Conservation (phyloP, 2,888 invertebrate genomes). For the Nomada lathburiana region DNA sequence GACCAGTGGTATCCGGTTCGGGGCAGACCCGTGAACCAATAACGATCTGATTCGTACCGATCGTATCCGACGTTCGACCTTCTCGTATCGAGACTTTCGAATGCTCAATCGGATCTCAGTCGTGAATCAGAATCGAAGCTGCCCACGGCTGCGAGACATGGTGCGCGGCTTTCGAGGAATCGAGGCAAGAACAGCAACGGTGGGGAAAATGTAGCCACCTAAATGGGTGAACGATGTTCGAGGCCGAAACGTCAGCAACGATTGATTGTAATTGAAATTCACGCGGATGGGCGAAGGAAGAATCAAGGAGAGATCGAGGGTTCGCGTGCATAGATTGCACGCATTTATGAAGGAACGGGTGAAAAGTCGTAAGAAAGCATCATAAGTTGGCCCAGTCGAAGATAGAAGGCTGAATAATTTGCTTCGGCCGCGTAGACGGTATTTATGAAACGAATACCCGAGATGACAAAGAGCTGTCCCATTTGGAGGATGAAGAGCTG, state of each 20-base stretch:
- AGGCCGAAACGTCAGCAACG: not conserved
- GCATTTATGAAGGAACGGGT: slow-evolving; percentile 59
- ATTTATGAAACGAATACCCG: slow-evolving; percentile 43
- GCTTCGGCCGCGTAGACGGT: slow-evolving; percentile 9
- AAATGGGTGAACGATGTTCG: not conserved
- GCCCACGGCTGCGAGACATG: not conserved
- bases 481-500: slow-evolving; percentile 72
- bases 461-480: slow-evolving; percentile 65
- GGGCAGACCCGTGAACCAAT: slow-evolving; percentile 61
- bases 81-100: slow-evolving; percentile 28
- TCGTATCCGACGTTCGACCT: slow-evolving; percentile 58
- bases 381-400: not conserved
- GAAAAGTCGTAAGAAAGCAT: slow-evolving; percentile 56
- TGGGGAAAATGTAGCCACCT: slow-evolving; percentile 15
- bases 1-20: slow-evolving; percentile 74
- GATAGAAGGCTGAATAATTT: not conserved
- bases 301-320: slow-evolving; percentile 29
- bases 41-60: slow-evolving; percentile 69
- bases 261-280: slow-evolving; percentile 9
- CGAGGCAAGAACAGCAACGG: not conserved
- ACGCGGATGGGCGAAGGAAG: slow-evolving; percentile 60
- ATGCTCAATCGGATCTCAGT: slow-evolving; percentile 18
- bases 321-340: slow-evolving; percentile 36
- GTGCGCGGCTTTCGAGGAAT: not conserved
- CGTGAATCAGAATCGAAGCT: slow-evolving; percentile 17